Base-by-base conservation (phyloP, 2,888 invertebrate genomes). In the Ormyrus labotus region DNA sequence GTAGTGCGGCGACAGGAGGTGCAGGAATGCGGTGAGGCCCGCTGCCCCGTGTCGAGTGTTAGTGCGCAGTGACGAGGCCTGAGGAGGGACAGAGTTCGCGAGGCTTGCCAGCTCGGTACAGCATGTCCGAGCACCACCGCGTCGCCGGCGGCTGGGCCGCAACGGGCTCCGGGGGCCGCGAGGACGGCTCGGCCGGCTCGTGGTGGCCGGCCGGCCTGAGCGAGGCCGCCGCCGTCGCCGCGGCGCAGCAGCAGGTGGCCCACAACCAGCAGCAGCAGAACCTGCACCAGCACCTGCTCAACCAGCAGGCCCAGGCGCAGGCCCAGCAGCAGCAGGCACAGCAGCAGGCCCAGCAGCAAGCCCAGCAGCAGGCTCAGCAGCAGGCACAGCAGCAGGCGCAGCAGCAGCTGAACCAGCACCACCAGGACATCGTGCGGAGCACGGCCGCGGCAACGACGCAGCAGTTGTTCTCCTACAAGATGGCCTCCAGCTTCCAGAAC, bases 391-490 rank as follows among this genome's bases (percentile, higher is more conserved):
- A 90, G 83, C 91, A 90, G 84, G 86, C 85, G 63, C 84, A 85
- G 77, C 88, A 88, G 83, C 89, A 89, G 81, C 89, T 89, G 81
- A 87, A 86, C 81, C 86, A 89, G 73, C 90, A 89, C 86, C 92
- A 92, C 86, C 91, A 91, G 85, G 92, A 92, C 74, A 92, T 92
- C 82, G 93, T 92, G 83, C 92, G 93, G 87, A 93, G 93, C 87
- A 92, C 93, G 85, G 92, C 93, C 68, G 92, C 93, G 83, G 92
- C 92, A 83, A 92, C 92, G 83, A 93, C 93, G 85, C 96, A 96
- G 89, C 96, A 96, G 91, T 92, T 96, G 86, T 96, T 96, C 91
- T 94, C 95, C 83, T 96, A 96, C 91, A 96, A 96, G 93, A 96
- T 96, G 96, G 95, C 96, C 88, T 95, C 95, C 91, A 95, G 95